These are phyloP conservation scores for Ctenosaura bakeri DNA, from an alignment of 2,797 vertebrate species.

Conservation along the genomic window DNA sequence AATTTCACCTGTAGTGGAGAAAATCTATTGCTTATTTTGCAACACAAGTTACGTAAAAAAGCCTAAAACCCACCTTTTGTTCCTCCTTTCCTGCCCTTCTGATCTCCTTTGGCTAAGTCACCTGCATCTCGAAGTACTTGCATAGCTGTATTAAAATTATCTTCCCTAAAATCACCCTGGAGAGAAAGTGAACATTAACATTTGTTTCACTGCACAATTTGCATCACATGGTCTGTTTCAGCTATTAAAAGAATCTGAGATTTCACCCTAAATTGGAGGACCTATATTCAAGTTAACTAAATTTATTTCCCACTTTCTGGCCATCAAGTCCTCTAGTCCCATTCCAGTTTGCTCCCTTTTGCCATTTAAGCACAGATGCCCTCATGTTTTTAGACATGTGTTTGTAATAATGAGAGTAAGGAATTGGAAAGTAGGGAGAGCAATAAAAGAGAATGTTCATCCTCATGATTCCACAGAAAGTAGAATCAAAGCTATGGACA, in stretches of 20 bases:
- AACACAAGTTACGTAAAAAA: constrained; percentile 29
- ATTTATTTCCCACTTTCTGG: background rate
- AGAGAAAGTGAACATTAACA: constrained; percentile 38
- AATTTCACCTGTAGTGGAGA: background rate
- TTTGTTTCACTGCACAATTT: background rate
- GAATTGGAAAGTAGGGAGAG: background rate
- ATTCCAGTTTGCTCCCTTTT: background rate
- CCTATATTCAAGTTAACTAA: background rate
- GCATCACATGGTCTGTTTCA: background rate
- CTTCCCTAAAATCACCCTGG: constrained; percentile 98
- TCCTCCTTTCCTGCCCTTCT: constrained; percentile 93
- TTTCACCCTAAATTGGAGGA: background rate
- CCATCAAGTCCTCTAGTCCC: background rate
- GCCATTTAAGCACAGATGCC: background rate
- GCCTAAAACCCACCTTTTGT: constrained; percentile 87
- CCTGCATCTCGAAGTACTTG: constrained; percentile 94
- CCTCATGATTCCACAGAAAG: background rate
- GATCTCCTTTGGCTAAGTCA: constrained; percentile 93
- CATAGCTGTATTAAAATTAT: constrained; percentile 99
- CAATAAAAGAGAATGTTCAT: background rate
- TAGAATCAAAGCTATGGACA: background rate
- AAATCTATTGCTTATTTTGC: background rate
- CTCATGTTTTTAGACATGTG: background rate
- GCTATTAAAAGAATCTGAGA: background rate
- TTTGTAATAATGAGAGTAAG: background rate